A percentile compares a stretch with the other conserved stretches of the same genome.
These are phyloP conservation scores for Tethea ocularis DNA, from an alignment of 2,888 invertebrate genomes.

Conservation along the genomic window DNA sequence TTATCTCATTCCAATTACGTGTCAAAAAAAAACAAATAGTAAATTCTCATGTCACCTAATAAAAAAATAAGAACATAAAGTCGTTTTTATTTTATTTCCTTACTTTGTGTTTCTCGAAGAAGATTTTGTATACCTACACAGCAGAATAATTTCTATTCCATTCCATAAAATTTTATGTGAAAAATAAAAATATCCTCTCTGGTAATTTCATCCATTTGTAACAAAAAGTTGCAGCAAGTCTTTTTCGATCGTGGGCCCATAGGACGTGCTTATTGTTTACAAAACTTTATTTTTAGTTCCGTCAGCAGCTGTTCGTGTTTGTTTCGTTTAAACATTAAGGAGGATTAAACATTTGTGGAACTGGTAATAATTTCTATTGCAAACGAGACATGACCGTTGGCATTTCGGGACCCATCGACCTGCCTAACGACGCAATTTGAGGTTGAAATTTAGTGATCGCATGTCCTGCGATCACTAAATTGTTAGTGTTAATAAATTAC, in stretches of 20 bases:
- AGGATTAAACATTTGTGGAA: slow-evolving; percentile 35
- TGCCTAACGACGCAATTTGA: neutral
- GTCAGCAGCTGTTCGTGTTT: slow-evolving; percentile 10
- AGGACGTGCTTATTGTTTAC: slow-evolving; percentile 11
- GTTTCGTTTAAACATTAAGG: slow-evolving; percentile 23
- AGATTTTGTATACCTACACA: too few relatives aligned
- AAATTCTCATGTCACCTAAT: too few relatives aligned
- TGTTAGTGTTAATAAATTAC: too few relatives aligned
- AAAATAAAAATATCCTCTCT: neutral
- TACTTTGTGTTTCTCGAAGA: too few relatives aligned
- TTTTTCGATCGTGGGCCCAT: neutral
- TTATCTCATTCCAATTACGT: too few relatives aligned
- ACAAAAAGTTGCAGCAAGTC: neutral
- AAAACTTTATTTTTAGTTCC: slow-evolving; percentile 15
- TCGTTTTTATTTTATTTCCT: too few relatives aligned
- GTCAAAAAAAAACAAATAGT: too few relatives aligned
- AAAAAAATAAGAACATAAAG: too few relatives aligned
- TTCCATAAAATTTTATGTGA: too few relatives aligned
- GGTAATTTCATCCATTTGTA: neutral
- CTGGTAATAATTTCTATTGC: slow-evolving; percentile 30
- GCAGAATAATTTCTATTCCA: too few relatives aligned
- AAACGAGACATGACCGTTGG: slow-evolving; percentile 31
- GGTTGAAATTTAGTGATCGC: neutral
- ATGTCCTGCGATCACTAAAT: neutral
- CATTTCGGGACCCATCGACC: slow-evolving; percentile 22